Evolutionary conservation across 1,140 invertebrate genomes (phyloP), one percentile per base, ranked within the genome.

Genomic region (Oedothorax gibbosus): DNA sequence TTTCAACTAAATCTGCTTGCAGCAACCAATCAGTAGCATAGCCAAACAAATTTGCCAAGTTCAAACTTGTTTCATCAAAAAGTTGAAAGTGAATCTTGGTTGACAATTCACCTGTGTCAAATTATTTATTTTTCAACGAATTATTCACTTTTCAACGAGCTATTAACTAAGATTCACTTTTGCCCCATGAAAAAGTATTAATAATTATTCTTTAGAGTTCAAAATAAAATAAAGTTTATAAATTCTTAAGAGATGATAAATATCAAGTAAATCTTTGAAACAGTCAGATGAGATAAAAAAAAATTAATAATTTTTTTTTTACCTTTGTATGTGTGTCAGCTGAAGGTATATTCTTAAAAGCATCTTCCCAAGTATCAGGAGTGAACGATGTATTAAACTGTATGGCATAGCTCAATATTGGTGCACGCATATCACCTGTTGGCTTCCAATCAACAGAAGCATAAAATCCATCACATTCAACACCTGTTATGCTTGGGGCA

Each of bases 361-460:
- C 93, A 76, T 92, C 91, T 90, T 95, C 94, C 98, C 98, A 99
- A 0, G 94, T 93, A 89, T 98, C 97, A 0, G 96, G 96, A 15
- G 95, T 96, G 89, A 99, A 99, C 54, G 93, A 94, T 0, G 98
- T 99, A 89, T 99, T 99, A 89, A 95, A 96, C 90, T 99, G 95
- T 82, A 99, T 95, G 8, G 93, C 94, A 89, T 95, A 99, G 86
- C 94, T 93, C 4, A 97, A 92, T 88, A 99, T 98, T 7, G 97
- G 96, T 7, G 97, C 95, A 87, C 98, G 93, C 91, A 99, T 98
- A 89, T 98, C 97, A 85, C 97, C 94, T 92, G 94, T 94, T 11
- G 97, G 93, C 88, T 92, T 91, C 98, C 98, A 99, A 86, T 92
- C 92, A 14, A 98, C 92, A 3, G 92, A 92, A 0, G 96, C 95